Evolutionary conservation across 2,113 vertebrate genomes (phyloP).

Genomic region (Macaca nemestrina): DNA sequence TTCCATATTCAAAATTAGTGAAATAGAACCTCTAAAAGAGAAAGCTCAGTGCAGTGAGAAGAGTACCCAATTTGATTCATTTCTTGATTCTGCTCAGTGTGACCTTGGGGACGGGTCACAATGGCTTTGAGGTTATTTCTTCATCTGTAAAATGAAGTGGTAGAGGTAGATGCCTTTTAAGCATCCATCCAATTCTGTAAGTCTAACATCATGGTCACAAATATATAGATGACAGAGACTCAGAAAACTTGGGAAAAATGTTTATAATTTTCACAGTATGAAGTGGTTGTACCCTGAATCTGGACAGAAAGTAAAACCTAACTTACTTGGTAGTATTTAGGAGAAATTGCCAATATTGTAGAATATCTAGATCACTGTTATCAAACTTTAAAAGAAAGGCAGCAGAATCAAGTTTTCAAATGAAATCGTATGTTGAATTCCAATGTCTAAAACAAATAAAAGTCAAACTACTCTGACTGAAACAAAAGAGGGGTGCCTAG

Average conservation of each 20-base stretch:
- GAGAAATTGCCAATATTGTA: constrained; percentile 76
- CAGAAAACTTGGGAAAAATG: constrained; percentile 67
- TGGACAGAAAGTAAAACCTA: constrained; percentile 73
- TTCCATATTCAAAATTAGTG: neutral
- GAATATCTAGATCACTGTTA: constrained; percentile 76
- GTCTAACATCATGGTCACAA: constrained; percentile 60
- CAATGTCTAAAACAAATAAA: constrained; percentile 60
- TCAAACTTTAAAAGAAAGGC: constrained; percentile 68
- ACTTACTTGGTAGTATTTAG: constrained; percentile 68
- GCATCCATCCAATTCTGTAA: constrained; percentile 14
- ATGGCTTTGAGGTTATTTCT: constrained; percentile 28
- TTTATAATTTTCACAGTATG: constrained; percentile 79
- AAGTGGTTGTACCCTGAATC: constrained; percentile 66
- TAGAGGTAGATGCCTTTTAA: constrained; percentile 36
- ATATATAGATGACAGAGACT: constrained; percentile 65
- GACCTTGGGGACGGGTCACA: constrained; percentile 38
- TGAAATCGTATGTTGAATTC: constrained; percentile 63
- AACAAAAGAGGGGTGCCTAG: neutral
- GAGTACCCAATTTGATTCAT: neutral
- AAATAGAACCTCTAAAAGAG: neutral
- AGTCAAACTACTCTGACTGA: constrained; percentile 27
- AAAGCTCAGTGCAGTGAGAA: neutral
- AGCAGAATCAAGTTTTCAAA: constrained; percentile 67
- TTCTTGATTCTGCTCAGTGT: constrained; percentile 37
- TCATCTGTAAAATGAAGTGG: constrained; percentile 61